phyloP scores from a whole-genome alignment of 2,113 vertebrate species.

The Clarias macrocephalus region DNA sequence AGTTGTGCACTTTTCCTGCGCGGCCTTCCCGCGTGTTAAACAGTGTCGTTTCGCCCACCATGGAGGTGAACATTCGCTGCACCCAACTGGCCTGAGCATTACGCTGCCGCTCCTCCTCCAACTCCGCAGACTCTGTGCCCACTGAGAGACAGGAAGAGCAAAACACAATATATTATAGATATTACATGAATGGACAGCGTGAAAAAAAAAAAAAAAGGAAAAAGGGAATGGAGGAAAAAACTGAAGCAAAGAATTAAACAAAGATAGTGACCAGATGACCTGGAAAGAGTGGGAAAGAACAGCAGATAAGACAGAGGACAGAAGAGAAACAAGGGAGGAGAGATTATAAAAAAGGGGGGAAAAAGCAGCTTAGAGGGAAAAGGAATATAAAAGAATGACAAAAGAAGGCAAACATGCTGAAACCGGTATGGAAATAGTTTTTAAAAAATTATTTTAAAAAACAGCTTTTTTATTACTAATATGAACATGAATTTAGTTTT shows the following conservation, averaged over 20 bases:
- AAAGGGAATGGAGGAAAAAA: not conserved
- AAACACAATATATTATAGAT: not conserved
- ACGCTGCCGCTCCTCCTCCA: constrained; percentile 71
- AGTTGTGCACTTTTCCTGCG: constrained; percentile 97
- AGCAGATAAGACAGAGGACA: not conserved
- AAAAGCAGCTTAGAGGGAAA: not conserved
- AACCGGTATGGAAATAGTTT: not conserved
- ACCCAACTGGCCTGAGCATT: constrained; percentile 88
- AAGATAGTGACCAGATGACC: not conserved
- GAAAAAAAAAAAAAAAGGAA: not conserved
- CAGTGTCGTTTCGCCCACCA: constrained; percentile 87
- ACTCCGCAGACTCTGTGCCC: constrained; percentile 77
- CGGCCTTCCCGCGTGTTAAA: constrained; percentile 96
- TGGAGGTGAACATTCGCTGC: constrained; percentile 88
- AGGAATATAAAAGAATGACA: not conserved
- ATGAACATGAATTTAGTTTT: not conserved
- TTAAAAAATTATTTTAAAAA: not conserved
- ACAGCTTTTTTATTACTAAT: not conserved
- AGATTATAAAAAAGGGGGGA: not conserved
- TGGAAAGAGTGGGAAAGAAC: not conserved
- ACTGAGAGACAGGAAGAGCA: constrained; percentile 59
- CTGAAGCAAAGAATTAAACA: not conserved
- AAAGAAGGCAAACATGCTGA: not conserved
- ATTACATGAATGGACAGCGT: not conserved
- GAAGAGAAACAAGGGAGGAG: too few relatives aligned